Conservation (phyloP, 2,888 invertebrate species). For the Aquatica leii region DNA sequence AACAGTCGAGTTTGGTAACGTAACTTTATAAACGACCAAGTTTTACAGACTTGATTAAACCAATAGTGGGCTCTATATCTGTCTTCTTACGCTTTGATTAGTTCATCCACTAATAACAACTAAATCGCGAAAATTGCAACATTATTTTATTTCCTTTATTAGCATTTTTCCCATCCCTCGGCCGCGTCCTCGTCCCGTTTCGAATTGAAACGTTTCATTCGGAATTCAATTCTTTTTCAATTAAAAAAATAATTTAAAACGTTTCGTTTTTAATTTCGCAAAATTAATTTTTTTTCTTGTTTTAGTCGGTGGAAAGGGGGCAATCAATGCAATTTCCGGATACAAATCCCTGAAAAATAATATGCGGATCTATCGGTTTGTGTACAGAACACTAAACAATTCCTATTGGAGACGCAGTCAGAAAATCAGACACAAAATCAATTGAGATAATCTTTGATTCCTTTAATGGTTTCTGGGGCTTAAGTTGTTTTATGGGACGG, state of each 20-base stretch:
- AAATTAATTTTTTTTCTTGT: slow-evolving; percentile 6
- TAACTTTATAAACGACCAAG: slow-evolving; percentile 29
- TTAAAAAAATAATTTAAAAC: slow-evolving; percentile 14
- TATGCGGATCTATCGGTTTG: slow-evolving; percentile 31
- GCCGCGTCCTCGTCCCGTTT: too few relatives aligned
- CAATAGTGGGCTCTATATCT: slow-evolving; percentile 23
- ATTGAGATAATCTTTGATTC: slow-evolving; percentile 58
- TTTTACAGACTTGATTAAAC: slow-evolving; percentile 31
- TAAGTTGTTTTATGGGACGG: slow-evolving; percentile 40
- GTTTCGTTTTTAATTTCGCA: slow-evolving; percentile 6
- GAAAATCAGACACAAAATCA: slow-evolving; percentile 55
- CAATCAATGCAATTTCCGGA: slow-evolving; percentile 29
- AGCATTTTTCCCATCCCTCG: slow-evolving; percentile 9
- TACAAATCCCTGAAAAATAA: slow-evolving; percentile 29
- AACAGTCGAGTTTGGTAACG: slow-evolving; percentile 26
- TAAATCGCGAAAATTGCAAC: slow-evolving; percentile 10
- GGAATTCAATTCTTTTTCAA: slow-evolving; percentile 12
- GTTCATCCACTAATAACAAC: slow-evolving; percentile 15
- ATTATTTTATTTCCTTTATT: slow-evolving; percentile 18
- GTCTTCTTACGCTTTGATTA: slow-evolving; percentile 13
- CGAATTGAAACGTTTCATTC: slow-evolving; percentile 7
- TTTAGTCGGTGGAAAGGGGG: slow-evolving; percentile 4
- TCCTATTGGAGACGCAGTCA: slow-evolving; percentile 39
- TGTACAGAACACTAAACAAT: slow-evolving; percentile 31
- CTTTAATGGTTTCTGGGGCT: slow-evolving; percentile 54